Conservation (phyloP, 1,140 invertebrate genomes). For the Gonatopus flavifemur region DNA sequence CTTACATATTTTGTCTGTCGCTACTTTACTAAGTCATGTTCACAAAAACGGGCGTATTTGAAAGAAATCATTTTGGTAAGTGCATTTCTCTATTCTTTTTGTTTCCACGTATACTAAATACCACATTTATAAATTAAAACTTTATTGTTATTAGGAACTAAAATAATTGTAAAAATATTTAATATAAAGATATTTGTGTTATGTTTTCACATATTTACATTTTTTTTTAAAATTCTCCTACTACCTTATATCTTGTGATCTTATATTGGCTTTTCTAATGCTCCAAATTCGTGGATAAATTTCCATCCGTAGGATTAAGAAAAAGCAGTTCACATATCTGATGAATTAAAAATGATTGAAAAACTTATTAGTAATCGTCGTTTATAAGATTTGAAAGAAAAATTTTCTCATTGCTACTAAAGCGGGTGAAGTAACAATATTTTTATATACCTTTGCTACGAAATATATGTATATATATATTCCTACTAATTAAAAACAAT, state of each 20-base stretch:
- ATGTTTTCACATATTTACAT: constrained; percentile 32
- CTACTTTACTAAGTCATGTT: constrained; percentile 13
- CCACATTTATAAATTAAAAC: constrained; percentile 32
- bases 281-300: neutral
- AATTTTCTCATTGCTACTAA: neutral
- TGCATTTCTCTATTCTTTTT: constrained; percentile 13
- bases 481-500: neutral
- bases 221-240: constrained; percentile 10
- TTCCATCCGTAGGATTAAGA: too few species aligned
- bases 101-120: constrained; percentile 36
- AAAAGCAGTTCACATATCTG: too few species aligned
- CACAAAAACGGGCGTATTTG: constrained; percentile 22
- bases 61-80: constrained; percentile 24
- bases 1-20: neutral
- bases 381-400: too few species aligned
- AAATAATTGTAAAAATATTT: constrained; percentile 27
- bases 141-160: constrained; percentile 28
- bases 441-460: neutral
- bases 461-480: neutral
- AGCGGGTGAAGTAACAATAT: neutral
- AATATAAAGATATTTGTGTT: constrained; percentile 23
- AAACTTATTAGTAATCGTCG: too few species aligned
- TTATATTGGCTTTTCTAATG: constrained; percentile 3
- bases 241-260: too few species aligned
- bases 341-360: too few species aligned